Evolutionary conservation across 30 jellyfish, hydroid and myxozoan species (phyloP), one percentile per base, ranked within the genome.

Genomic region (Mastigias papua): DNA sequence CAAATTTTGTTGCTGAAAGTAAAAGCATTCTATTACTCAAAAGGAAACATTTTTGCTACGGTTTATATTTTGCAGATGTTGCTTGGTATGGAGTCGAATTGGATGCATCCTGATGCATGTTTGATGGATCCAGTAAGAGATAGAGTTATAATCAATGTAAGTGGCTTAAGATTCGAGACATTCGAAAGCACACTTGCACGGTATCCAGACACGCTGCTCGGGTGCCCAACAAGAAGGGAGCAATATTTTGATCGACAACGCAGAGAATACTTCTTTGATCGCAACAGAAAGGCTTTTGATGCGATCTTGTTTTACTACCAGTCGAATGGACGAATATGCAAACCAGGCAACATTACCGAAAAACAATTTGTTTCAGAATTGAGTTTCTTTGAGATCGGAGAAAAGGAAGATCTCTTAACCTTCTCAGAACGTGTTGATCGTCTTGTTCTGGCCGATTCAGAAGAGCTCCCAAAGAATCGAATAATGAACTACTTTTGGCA

Each of bases 81-180:
- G 62, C 34, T 33, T 32, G 35, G 42, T 1, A 72, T 42, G 83
- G 83, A 72, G 27, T 6, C 54, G 29, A 58, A 31, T 11, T 75
- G 86, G 86, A 32, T 48, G 32, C 64, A 48, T 50, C 28, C 86
- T 19, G 86, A 75, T 1, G 2, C 54, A 25, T 29, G 54, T 48
- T 23, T 75, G 50, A 11, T 60, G 64, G 86, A 51, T 21, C 16
- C 11, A 29, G 72, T 58, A 0, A 46, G 37, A 5, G 93, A 84
- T 27, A 89, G 97, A 7, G 60, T 91, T 42, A 65, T 60, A 51
- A 81, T 92, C 78, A 92, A 92, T 62, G 87, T 92, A 4, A 92
- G 98, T 63, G 98, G 98, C 13, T 42, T 81, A 30, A 87, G 90
- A 9, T 92, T 86, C 70, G 98, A 92, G 82, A 92, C 98, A 1